A percentile compares a stretch with the other conserved stretches of the same genome.
These are phyloP conservation scores for Cyclargus thomasi DNA, from an alignment of 1,140 invertebrate species.

Conservation along the genomic window DNA sequence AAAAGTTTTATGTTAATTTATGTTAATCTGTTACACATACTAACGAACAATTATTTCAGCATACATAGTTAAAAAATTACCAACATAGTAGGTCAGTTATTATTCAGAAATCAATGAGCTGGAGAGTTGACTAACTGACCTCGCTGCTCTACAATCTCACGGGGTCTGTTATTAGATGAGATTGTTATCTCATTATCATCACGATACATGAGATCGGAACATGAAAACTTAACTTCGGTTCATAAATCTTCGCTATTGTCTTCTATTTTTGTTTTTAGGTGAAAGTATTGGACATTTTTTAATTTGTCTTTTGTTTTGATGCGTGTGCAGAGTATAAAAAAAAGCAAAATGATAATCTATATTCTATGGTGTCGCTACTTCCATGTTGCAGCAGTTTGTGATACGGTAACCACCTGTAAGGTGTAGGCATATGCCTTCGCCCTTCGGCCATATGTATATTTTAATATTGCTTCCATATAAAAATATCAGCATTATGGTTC, in stretches of 20 bases:
- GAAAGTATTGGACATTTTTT: no score
- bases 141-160: neutral
- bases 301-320: no score
- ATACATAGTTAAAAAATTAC: neutral
- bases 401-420: no score
- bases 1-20: no score
- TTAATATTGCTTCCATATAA: no score
- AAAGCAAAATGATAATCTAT: no score
- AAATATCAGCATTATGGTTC: no score
- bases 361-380: no score
- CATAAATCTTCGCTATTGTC: neutral
- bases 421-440: no score
- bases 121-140: neutral
- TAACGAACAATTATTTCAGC: neutral
- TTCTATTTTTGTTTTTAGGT: neutral
- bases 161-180: neutral
- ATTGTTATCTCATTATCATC: constrained; percentile 8
- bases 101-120: constrained; percentile 4
- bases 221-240: neutral
- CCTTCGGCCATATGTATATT: no score
- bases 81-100: neutral
- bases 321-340: no score
- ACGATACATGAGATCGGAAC: neutral
- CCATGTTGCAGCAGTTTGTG: no score
- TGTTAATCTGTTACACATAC: neutral